Evolutionary conservation across 2,888 invertebrate species (phyloP), one percentile per base, ranked within the genome.

Genomic region (Chaetoderma sp.): DNA sequence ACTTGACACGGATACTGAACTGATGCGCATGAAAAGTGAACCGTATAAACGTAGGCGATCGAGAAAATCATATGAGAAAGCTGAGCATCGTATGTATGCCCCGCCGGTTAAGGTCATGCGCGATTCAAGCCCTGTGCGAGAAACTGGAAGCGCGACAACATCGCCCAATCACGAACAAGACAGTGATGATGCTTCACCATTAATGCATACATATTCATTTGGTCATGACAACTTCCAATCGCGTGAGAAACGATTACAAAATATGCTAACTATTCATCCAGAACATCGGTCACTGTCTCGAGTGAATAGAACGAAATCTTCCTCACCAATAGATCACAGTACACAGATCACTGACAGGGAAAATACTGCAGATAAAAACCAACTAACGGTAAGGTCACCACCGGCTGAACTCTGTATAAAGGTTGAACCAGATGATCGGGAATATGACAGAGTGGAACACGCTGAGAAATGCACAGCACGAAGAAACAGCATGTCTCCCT

Each of bases 1-100:
- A n/a, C 60, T 79, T 18, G 83, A 86, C 36, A 71, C 85, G 3
- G 87, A 87, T 62, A 86, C 87, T 36, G 88, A 88, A 71, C 94
- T 86, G 1, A 78, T 86, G 23, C 71, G 85, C 25, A 63, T 84
- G 57, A 83, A 83, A 69, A 85, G 83, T 64, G 85, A 86, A 67
- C 85, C 85, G 0, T 85, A 85, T 70, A 85, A 86, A 68, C 70
- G 85, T 52, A 65, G 86, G 21, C 65, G 83, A 33, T 85, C 85
- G 6, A 68, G 83, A 49, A 85, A 85, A 65, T 79, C 81, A 3
- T 82, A 77, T 63, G 82, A 83, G 67, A 81, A 81, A 62, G 74
- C 78, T 30, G 82, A 82, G 67, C 75, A 77, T 60, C 63, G 71
- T 25, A 81, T 55, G 72, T 74, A 4, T 83, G 83, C 61, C 63